Conservation (phyloP, 2,113 vertebrate genomes). For the Eidolon helvum region DNA sequence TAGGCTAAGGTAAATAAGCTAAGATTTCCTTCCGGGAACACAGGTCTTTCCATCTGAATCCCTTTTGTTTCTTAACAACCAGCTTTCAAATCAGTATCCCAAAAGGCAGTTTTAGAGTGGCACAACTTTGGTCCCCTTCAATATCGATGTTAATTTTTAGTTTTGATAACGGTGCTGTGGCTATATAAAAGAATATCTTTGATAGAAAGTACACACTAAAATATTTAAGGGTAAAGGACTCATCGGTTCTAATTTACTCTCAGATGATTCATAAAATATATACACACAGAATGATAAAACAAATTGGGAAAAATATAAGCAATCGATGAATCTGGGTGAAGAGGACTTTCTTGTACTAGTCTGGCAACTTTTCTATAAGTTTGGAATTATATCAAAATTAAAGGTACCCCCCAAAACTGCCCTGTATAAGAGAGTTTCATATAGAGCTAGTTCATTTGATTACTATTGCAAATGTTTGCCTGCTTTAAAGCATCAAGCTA, state of each 20-base stretch:
- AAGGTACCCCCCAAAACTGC: not conserved
- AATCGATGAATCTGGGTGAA: not conserved
- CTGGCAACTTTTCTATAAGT: not conserved
- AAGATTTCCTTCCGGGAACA: not conserved
- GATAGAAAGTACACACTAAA: not conserved
- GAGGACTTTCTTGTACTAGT: not conserved
- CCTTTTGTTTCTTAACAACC: not conserved
- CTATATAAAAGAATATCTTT: not conserved
- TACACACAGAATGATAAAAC: not conserved
- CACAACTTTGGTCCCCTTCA: not conserved
- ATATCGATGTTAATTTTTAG: not conserved
- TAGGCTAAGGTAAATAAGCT: not conserved
- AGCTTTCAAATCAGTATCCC: not conserved
- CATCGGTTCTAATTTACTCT: not conserved
- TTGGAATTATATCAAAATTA: not conserved
- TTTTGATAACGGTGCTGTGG: not conserved
- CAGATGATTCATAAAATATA: not conserved
- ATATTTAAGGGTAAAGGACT: not conserved
- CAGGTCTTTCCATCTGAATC: not conserved
- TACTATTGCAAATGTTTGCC: slow-evolving; percentile 16
- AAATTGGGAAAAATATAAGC: not conserved
- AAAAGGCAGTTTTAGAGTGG: not conserved
- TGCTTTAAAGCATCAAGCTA: slow-evolving; percentile 29
- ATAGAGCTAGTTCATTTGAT: not conserved
- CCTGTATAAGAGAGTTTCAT: not conserved